Evolutionary conservation across 2,888 invertebrate genomes (phyloP), one percentile per base, ranked within the genome.

Genomic region (Agrochola macilenta): DNA sequence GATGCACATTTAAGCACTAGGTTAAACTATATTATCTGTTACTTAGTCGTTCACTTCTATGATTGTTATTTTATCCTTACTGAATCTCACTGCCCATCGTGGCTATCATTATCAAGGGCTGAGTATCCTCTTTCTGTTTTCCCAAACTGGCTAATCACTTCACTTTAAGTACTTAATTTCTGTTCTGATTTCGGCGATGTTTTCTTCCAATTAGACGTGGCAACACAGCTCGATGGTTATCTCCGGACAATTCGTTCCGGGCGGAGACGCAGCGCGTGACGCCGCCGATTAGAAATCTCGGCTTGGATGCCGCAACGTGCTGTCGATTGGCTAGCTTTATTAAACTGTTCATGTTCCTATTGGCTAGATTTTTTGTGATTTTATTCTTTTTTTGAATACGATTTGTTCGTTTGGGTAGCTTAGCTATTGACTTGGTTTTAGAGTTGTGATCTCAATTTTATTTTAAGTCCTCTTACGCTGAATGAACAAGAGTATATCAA

Each of bases 281-380:
- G 93, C 83, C 78, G 90, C 87, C 92, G 92, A 94, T 94, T 95
- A 94, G 94, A 95, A 94, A 94, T 93, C 94, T 93, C 91, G 90
- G 89, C 92, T 92, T 91, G 92, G 92, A 93, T 92, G 91, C 92
- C 92, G 89, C 91, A 90, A 87, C 84, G 86, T 86, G 88, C 86
- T 85, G 91, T 86, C 90, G 91, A 91, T 90, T 89, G 89, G 89
- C 91, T 87, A 88, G 89, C 90, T 91, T 86, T 90, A 91, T 91
- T 90, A 91, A 90, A 89, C 87, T 84, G 82, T 85, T 88, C 88
- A 84, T 88, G 83, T 84, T 88, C 78, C 85, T 87, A 88, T 89
- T 88, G 89, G 84, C 86, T 82, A 81, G 81, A 73, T 78, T 83
- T 75, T 78, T 84, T 89, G 79, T 65, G 30, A 70, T 73, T 77